Base-by-base conservation (phyloP, 2,888 invertebrate genomes). In the Orchestes rusci region DNA sequence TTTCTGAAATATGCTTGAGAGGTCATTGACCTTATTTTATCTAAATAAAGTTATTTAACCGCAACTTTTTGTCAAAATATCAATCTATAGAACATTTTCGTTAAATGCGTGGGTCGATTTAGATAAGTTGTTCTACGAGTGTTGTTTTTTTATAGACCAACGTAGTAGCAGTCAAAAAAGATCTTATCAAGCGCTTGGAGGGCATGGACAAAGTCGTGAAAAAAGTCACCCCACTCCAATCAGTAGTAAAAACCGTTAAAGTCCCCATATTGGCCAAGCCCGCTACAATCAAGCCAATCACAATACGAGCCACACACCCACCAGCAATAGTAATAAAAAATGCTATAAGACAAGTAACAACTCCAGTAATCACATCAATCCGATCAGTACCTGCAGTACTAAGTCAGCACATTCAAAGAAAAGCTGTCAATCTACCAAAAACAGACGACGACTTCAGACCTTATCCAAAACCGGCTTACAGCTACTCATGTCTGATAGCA, bases 401-500 rank as follows among this genome's bases (percentile, higher is more conserved):
- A 39, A 43, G 46, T 16, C 44, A 45, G 15, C 16, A 32, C 1
- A 16, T 48, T 12, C 44, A 36, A 15, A 50, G 48, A 23, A 53
- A 53, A 43, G 23, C 38, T 3, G 28, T 42, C 15, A 32, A 33
- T 40, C 42, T 53, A 51, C 50, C 50, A 48, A 54, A 29, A 55
- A 17, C 20, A 4, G 73, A 72, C 61, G 70, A 67, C 58, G 72
- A 73, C 33, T 69, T 72, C 29, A 77, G 78, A 45, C 76, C 79
- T 34, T 95, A 84, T 62, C 95, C 95, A 0, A 97, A 97, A 69
- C 97, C 97, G 3, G 90, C 92, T 2, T 97, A 95, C 70, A 96
- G 96, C 10, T 97, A 97, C 68, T 94, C 94, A 46, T 97, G 96
- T 71, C 76, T 97, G 53, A 97, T 97, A 64, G 96, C 96, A 1